Conservation (phyloP, 2,888 invertebrate species). For the Syrista parreyssii region DNA sequence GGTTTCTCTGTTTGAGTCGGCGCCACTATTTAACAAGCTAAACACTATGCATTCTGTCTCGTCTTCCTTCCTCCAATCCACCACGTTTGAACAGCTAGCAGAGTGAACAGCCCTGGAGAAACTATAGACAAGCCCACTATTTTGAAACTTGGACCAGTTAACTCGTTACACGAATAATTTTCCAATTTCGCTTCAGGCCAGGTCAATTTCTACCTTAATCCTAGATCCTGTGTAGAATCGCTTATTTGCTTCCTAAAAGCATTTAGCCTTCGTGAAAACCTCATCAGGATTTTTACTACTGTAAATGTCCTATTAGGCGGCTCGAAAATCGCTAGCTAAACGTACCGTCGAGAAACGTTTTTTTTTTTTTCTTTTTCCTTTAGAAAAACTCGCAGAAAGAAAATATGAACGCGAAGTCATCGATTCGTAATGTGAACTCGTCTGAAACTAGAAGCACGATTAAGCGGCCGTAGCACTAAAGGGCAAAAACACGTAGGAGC, state of each 20-base stretch:
- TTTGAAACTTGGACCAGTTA: neutral
- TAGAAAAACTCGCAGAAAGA: neutral
- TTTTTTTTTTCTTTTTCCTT: neutral
- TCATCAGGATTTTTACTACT: neutral
- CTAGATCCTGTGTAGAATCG: neutral
- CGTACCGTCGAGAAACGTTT: neutral
- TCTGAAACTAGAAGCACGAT: neutral
- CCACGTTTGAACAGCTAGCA: neutral
- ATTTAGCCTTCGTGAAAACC: neutral
- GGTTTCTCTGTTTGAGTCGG: slow-evolving; percentile 33
- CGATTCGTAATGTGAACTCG: neutral
- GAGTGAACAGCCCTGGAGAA: neutral
- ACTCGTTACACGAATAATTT: neutral
- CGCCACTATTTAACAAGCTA: slow-evolving; percentile 42
- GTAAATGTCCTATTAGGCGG: neutral
- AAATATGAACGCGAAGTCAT: neutral
- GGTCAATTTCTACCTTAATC: neutral
- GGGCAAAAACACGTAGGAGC: neutral
- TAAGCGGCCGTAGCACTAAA: slow-evolving; percentile 1
- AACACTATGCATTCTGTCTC: slow-evolving; percentile 29
- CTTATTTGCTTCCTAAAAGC: neutral
- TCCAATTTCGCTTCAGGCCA: neutral
- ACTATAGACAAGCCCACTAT: neutral
- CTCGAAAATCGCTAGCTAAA: neutral
- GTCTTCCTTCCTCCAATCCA: neutral